Base-by-base conservation (phyloP, 1,140 invertebrate genomes). In the Coelopa frigida region DNA sequence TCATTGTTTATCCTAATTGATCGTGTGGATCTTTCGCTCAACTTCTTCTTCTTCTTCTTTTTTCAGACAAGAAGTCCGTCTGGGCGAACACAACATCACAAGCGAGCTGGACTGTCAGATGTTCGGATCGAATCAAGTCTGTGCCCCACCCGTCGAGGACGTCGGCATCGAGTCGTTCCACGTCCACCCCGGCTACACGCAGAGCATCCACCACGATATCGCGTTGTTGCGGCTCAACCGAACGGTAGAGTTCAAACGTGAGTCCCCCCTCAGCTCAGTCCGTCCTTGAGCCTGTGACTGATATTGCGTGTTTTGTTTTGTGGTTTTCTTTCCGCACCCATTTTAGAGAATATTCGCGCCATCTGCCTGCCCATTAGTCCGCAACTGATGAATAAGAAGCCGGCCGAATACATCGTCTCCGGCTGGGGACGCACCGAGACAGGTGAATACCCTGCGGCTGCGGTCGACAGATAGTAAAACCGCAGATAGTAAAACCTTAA, bases 361-460 rank as follows among this genome's bases (percentile, higher is more conserved):
- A 79, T 89, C 33, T 89, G 87, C 53, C 57, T 90, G 3, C 85
- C 85, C 29, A n/a, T n/a, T n/a, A 6, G 33, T 20, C 11, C 3
- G 2, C n/a, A n/a, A n/a, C 4, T 12, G 10, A 11, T 12, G 10
- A n/a, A n/a, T n/a, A n/a, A n/a, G n/a, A n/a, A n/a, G n/a, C n/a
- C n/a, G n/a, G n/a, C n/a, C 14, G 40, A 46, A 7, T 70, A 81
- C 2, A 74, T 73, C 22, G 77, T 82, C 0, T 80, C 83, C 2
- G 84, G 83, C 12, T 85, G 82, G 82, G 83, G 83, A 14, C 75
- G 70, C 53, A 77, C 76, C 6, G 76, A 78, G 48, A 70, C 41
- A 6, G 55, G 52, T 46, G 58, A n/a, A n/a, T n/a, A n/a, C n/a
- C n/a, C n/a, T n/a, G n/a, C n/a, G n/a, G n/a, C n/a, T n/a, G n/a